Conservation (phyloP, 2,888 invertebrate genomes). For the Spilosoma lubricipeda region DNA sequence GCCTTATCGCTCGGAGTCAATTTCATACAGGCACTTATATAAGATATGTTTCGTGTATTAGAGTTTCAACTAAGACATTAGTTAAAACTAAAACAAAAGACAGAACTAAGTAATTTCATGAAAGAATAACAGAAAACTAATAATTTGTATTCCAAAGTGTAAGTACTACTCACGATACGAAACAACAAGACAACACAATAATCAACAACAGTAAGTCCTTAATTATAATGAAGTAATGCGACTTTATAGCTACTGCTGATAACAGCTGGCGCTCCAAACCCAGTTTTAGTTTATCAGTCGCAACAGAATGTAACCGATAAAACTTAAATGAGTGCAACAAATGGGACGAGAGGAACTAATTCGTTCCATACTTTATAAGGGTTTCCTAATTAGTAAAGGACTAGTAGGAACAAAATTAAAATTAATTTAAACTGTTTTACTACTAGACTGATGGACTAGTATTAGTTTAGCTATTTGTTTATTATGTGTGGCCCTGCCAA, state of each 20-base stretch:
- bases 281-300: conserved; percentile 48
- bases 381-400: conserved; percentile 24
- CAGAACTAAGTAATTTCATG: background rate
- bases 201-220: conserved; percentile 22
- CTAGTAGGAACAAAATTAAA: conserved; percentile 5
- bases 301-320: conserved; percentile 45
- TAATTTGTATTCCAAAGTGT: background rate
- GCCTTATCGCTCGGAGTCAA: too few species aligned
- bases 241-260: conserved; percentile 28
- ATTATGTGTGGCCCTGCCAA: too few species aligned
- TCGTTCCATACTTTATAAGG: conserved; percentile 42
- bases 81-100: background rate
- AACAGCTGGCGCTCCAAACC: conserved; percentile 39
- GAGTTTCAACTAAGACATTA: background rate
- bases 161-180: conserved; percentile 10
- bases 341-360: conserved; percentile 41
- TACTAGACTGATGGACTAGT: background rate
- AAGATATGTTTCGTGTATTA: background rate
- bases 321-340: conserved; percentile 42
- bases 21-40: too few species aligned
- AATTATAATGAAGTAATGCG: conserved; percentile 47
- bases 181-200: conserved; percentile 12
- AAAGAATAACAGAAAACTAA: background rate
- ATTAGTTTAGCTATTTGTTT: background rate
- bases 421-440: conserved; percentile 3